phyloP scores from a whole-genome alignment of 2,113 vertebrate genomes.

The Oreocharis arfaki region DNA sequence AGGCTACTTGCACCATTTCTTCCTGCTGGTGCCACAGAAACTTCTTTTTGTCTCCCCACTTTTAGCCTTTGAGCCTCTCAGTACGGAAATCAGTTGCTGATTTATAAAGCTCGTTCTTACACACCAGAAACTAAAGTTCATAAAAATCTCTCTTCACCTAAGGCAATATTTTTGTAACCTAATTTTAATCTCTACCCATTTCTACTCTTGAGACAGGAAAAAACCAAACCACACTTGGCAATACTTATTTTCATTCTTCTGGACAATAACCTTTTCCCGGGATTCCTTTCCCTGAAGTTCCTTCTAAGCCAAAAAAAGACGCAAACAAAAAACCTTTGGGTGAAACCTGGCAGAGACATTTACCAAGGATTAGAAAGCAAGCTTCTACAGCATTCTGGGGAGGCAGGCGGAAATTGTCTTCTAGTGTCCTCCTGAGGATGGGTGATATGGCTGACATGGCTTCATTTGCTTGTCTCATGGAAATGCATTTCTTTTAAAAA shows the following conservation, averaged over 20 bases:
- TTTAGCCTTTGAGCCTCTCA: constrained; percentile 13
- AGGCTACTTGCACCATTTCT: not conserved
- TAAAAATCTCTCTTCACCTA: not conserved
- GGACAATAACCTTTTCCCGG: not conserved
- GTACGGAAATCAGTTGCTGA: constrained; percentile 20
- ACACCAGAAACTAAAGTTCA: not conserved
- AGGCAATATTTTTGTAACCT: constrained; percentile 5
- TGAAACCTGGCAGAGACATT: not conserved
- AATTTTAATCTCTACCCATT: constrained; percentile 6
- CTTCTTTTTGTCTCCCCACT: not conserved
- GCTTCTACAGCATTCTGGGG: not conserved
- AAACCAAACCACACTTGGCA: not conserved
- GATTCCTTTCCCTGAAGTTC: not conserved
- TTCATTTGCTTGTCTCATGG: not conserved
- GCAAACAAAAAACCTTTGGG: not conserved
- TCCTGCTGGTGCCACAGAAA: not conserved
- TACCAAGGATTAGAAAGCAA: not conserved
- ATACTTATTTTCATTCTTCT: not conserved
- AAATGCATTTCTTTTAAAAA: not conserved
- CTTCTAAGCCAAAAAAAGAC: not conserved
- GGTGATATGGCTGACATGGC: not conserved
- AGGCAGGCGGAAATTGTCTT: not conserved
- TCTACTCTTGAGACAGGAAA: not conserved
- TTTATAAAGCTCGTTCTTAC: constrained; percentile 34
- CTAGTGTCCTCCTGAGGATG: not conserved